A percentile compares a stretch with the other conserved stretches of the same genome.
Evolutionary conservation across 2,888 invertebrate genomes (phyloP).

Genomic region (Lasioglossum figueresi): DNA sequence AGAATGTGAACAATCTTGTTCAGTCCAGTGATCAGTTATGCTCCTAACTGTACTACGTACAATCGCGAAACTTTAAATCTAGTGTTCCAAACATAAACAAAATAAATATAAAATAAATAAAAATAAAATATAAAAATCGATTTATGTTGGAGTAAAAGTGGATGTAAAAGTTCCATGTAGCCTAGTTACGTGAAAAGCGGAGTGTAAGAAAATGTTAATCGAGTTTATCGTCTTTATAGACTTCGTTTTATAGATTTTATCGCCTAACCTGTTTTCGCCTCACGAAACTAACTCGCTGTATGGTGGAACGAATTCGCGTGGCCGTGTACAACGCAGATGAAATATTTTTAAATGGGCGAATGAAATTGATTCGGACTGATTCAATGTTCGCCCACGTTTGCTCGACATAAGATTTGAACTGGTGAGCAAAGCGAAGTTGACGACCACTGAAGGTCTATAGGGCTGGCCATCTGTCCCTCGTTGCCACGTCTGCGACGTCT

Average conservation of each 20-base stretch:
- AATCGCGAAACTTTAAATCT: too few species aligned
- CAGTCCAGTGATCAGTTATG: too few species aligned
- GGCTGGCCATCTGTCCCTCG: slow-evolving; percentile 77
- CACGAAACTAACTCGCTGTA: slow-evolving; percentile 3
- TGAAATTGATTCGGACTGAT: slow-evolving; percentile 22
- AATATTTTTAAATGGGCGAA: slow-evolving; percentile 1
- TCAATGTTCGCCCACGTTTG: slow-evolving; percentile 1
- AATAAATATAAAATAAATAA: too few species aligned
- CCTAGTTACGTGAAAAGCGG: too few species aligned
- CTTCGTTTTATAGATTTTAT: not conserved
- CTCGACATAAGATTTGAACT: slow-evolving; percentile 37
- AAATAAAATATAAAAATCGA: too few species aligned
- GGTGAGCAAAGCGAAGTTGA: slow-evolving; percentile 49
- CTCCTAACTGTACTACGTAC: too few species aligned
- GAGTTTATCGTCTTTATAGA: too few species aligned
- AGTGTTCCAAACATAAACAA: too few species aligned
- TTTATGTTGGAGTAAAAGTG: too few species aligned
- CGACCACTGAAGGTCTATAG: slow-evolving; percentile 60
- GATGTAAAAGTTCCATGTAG: too few species aligned
- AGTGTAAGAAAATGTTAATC: too few species aligned
- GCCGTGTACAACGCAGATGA: slow-evolving; percentile 3
- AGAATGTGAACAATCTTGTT: too few species aligned
- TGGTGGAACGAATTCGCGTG: slow-evolving; percentile 10
- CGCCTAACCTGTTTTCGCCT: not conserved
- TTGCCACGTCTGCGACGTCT: slow-evolving; percentile 76